Conservation (phyloP, 2,113 vertebrate species). For the Chiloscyllium plagiosum region DNA sequence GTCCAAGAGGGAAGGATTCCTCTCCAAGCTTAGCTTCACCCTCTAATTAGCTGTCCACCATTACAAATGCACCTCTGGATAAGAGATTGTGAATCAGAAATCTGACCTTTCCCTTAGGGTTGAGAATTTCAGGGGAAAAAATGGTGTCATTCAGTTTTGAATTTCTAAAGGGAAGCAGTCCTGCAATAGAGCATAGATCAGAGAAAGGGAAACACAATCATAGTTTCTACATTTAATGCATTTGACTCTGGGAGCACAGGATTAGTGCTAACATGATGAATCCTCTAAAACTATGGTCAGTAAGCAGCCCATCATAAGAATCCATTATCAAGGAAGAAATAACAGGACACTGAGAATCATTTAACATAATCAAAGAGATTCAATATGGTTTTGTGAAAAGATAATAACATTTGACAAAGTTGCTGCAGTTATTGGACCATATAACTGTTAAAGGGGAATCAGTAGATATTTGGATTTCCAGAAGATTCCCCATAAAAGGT, state of each 20-base stretch:
- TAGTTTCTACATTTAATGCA: neutral
- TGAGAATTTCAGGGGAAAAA: neutral
- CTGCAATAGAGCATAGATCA: neutral
- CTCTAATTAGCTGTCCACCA: neutral
- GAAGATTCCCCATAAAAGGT: too few relatives aligned
- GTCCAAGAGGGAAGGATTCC: too few relatives aligned
- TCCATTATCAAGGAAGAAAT: too few relatives aligned
- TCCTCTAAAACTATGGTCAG: neutral
- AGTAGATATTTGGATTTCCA: too few relatives aligned
- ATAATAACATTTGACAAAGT: too few relatives aligned
- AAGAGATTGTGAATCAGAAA: neutral
- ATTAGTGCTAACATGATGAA: neutral
- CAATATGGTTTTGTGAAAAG: too few relatives aligned
- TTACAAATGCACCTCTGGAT: neutral
- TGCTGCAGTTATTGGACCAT: too few relatives aligned
- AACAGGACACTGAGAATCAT: too few relatives aligned
- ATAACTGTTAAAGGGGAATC: too few relatives aligned
- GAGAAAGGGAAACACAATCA: neutral
- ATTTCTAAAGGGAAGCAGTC: neutral
- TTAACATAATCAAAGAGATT: too few relatives aligned
- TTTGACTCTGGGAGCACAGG: neutral
- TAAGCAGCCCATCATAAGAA: too few relatives aligned
- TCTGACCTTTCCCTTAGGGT: neutral
- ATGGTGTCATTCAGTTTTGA: neutral
- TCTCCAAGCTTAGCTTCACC: neutral